Evolutionary conservation across 2,797 vertebrate species (phyloP).

Genomic region (Coccyzus lansbergi): DNA sequence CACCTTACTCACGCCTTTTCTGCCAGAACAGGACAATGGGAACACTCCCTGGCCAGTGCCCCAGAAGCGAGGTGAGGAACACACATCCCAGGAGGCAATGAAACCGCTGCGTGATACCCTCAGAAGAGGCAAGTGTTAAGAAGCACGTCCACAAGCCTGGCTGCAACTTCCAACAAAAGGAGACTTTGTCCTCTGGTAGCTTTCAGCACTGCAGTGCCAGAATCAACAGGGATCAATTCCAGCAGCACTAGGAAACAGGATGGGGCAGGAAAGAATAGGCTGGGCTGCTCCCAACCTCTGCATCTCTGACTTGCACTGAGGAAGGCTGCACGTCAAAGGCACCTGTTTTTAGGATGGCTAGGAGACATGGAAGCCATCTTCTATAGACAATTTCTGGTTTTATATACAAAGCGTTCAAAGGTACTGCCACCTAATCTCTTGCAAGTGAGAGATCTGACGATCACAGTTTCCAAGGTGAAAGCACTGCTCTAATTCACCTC

Average conservation of each 20-base stretch:
- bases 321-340: background rate
- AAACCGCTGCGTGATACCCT: background rate
- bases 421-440: background rate
- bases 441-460: background rate
- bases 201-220: background rate
- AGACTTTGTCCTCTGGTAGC: conserved; percentile 31
- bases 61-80: fast-evolving
- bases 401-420: background rate
- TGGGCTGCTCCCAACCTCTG: background rate
- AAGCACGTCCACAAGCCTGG: background rate
- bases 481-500: background rate
- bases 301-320: background rate
- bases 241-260: background rate
- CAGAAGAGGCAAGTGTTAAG: background rate
- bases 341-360: no score
- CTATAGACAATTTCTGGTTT: background rate
- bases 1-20: background rate
- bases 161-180: conserved; percentile 30
- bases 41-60: background rate
- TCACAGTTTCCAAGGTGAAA: background rate
- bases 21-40: fast-evolving
- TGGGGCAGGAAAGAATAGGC: background rate
- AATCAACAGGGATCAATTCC: conserved; percentile 6
- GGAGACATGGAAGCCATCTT: background rate
- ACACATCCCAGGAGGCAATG: background rate